A percentile compares a stretch with the other conserved stretches of the same genome.
Conservation (phyloP, 1,140 invertebrate species). For the Polyergus mexicanus region DNA sequence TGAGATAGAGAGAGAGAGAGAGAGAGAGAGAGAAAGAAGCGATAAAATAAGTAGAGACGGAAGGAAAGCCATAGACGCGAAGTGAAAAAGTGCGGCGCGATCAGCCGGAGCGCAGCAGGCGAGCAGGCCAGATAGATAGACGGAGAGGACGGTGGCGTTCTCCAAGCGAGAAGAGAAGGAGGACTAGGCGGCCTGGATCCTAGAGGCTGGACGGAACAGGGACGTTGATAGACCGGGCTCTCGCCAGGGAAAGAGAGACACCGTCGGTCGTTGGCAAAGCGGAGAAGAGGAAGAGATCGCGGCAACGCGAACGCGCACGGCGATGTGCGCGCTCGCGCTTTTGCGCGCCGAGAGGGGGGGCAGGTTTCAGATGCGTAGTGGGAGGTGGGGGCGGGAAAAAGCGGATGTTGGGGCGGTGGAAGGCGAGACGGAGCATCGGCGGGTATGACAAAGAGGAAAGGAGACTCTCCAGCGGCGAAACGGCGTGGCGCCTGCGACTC, state of each 20-base stretch:
- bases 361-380: constrained; percentile 47
- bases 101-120: constrained; percentile 55
- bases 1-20: too few relatives aligned
- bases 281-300: constrained; percentile 59
- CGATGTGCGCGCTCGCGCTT: constrained; percentile 36
- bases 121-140: constrained; percentile 15
- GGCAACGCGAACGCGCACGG: constrained; percentile 9
- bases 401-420: constrained; percentile 67
- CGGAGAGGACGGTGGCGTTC: constrained; percentile 32
- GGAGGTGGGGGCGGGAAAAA: constrained; percentile 73
- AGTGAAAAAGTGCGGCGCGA: constrained; percentile 58
- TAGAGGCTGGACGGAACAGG: constrained; percentile 29
- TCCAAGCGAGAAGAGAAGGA: constrained; percentile 11
- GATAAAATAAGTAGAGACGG: constrained; percentile 48
- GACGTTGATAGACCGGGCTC: constrained; percentile 31
- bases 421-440: constrained; percentile 59
- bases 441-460: constrained; percentile 66
- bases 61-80: constrained; percentile 28
- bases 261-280: constrained; percentile 24
- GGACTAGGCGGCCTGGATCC: constrained; percentile 17
- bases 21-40: not conserved
- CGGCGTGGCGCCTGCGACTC: constrained; percentile 66
- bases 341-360: constrained; percentile 48
- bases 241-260: constrained; percentile 1
- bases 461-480: constrained; percentile 45